These are phyloP conservation scores for Formica exsecta DNA, from an alignment of 1,140 invertebrate species.

Conservation along the genomic window DNA sequence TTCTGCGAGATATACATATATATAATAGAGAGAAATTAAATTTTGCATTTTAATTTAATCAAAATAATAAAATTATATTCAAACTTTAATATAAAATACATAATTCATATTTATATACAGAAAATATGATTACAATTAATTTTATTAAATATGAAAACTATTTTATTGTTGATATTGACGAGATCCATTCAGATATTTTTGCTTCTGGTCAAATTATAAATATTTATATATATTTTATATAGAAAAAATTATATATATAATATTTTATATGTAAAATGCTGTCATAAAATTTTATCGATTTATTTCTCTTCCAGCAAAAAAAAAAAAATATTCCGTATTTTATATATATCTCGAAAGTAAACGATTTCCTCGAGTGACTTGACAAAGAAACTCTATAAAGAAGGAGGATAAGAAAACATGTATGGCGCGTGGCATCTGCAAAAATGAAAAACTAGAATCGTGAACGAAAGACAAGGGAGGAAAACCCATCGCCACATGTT, in stretches of 20 bases:
- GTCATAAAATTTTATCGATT: background rate
- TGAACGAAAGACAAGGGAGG: conserved; percentile 5
- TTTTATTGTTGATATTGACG: too few relatives aligned
- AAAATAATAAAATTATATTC: conserved; percentile 19
- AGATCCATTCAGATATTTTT: too few relatives aligned
- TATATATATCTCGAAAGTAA: background rate
- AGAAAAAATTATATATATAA: too few relatives aligned
- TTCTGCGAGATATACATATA: background rate
- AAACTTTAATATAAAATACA: background rate
- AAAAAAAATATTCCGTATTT: background rate
- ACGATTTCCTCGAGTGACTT: conserved; percentile 8
- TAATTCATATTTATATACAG: background rate
- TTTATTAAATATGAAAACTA: background rate
- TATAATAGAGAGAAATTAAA: background rate
- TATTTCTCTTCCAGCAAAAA: background rate
- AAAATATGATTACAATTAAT: background rate
- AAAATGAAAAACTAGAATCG: conserved; percentile 70
- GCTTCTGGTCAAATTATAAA: background rate
- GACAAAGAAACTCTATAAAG: conserved; percentile 53
- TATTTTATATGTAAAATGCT: background rate
- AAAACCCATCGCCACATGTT: conserved; percentile 61
- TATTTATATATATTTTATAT: background rate
- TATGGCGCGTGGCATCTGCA: conserved; percentile 69
- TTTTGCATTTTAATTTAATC: conserved; percentile 1
- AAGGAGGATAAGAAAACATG: conserved; percentile 35